A percentile compares a stretch with the other conserved stretches of the same genome.
These are phyloP conservation scores for Urocolius indicus DNA, from an alignment of 2,113 vertebrate species.

Conservation along the genomic window DNA sequence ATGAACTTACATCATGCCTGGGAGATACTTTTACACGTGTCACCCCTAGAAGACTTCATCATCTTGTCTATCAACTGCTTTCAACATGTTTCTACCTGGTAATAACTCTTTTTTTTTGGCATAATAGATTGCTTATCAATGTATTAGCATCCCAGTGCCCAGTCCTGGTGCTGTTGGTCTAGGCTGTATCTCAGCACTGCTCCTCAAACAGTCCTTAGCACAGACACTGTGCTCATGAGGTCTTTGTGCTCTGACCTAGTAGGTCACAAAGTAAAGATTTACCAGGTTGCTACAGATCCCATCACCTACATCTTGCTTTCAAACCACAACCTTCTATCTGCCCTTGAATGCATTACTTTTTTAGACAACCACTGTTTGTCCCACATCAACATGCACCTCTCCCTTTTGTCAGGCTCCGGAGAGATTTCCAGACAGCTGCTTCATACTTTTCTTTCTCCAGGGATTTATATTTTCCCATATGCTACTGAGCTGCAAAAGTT, in stretches of 20 bases:
- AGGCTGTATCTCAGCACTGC: neutral
- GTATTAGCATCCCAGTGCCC: neutral
- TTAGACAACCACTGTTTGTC: neutral
- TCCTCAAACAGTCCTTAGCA: rapidly evolving
- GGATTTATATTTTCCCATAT: conserved; percentile 30
- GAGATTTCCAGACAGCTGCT: conserved; percentile 30
- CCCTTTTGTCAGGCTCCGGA: neutral
- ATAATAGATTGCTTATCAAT: neutral
- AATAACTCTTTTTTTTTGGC: neutral
- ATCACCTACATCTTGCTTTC: neutral
- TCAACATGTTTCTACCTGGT: neutral
- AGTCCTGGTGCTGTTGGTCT: neutral
- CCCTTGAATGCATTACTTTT: neutral
- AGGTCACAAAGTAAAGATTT: neutral
- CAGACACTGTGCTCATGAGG: rapidly evolving
- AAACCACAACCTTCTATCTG: neutral
- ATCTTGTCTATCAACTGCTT: neutral
- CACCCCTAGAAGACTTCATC: neutral
- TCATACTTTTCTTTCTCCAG: conserved; percentile 17
- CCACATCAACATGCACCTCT: neutral
- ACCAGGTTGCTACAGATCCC: neutral
- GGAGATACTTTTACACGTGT: neutral
- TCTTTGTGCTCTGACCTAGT: neutral
- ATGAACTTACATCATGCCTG: neutral
- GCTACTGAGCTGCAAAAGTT: neutral